phyloP scores from a whole-genome alignment of 2,888 invertebrate genomes.

The Dasypolia templi region DNA sequence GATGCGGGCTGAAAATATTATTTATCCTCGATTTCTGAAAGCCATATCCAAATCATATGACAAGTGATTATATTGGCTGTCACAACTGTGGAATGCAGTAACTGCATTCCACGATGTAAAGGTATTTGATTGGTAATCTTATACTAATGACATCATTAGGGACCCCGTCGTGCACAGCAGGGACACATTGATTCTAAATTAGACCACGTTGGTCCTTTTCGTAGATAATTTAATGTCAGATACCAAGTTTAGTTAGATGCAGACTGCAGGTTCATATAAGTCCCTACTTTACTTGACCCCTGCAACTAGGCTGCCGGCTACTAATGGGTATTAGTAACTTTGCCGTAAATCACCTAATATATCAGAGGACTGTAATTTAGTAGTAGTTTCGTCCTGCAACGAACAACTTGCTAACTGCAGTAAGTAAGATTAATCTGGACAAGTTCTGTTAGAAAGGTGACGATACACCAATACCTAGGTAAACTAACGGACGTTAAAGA shows the following conservation, averaged over 20 bases:
- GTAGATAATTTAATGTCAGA: not conserved
- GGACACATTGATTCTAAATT: not conserved
- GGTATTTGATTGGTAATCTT: not conserved
- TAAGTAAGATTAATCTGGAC: conserved; percentile 29
- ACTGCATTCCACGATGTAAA: not conserved
- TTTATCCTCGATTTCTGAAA: no score
- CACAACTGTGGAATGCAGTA: not conserved
- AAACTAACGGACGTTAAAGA: no score
- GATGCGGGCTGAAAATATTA: not conserved
- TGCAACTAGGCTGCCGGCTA: conserved; percentile 29
- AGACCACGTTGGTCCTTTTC: not conserved
- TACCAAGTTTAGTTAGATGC: not conserved
- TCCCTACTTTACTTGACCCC: not conserved
- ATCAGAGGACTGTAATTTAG: conserved; percentile 25
- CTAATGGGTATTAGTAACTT: conserved; percentile 37
- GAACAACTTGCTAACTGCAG: conserved; percentile 27
- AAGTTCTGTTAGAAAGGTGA: conserved; percentile 14
- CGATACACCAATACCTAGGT: no score
- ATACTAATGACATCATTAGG: not conserved
- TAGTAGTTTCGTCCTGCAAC: conserved; percentile 40
- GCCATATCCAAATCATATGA: not conserved
- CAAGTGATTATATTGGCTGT: no score
- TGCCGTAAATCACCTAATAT: conserved; percentile 26
- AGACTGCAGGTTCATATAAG: not conserved
- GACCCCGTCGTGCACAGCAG: not conserved